Evolutionary conservation across 1,140 invertebrate species (phyloP).

Genomic region (Drosophila albomicans): DNA sequence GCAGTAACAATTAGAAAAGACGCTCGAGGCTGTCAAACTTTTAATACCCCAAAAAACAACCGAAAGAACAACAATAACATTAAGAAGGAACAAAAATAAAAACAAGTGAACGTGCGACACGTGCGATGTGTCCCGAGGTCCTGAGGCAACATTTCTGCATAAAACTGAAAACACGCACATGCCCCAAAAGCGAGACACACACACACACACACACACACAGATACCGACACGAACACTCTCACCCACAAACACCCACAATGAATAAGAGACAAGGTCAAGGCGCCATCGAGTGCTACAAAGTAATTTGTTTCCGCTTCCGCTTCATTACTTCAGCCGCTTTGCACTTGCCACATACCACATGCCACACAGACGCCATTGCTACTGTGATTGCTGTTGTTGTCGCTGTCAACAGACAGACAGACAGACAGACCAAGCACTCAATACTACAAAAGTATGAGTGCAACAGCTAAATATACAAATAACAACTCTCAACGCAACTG

Average conservation of each 20-base stretch:
- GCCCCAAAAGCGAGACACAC: neutral
- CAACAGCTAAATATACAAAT: no score
- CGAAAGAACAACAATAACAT: conserved; percentile 5
- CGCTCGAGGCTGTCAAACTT: conserved; percentile 61
- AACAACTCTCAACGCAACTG: no score
- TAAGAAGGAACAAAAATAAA: neutral
- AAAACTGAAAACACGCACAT: conserved; percentile 59
- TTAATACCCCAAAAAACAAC: conserved; percentile 58
- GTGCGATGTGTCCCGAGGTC: conserved; percentile 48
- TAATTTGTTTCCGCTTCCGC: conserved; percentile 73
- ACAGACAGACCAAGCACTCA: neutral
- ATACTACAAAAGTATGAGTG: no score
- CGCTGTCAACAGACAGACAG: neutral
- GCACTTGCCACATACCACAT: conserved; percentile 24
- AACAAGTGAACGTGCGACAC: conserved; percentile 51
- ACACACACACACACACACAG: neutral
- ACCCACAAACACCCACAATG: neutral
- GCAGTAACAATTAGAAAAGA: conserved; percentile 70
- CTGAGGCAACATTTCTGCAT: conserved; percentile 39
- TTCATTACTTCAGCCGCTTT: conserved; percentile 62
- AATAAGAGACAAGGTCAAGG: conserved; percentile 54
- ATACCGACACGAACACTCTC: neutral
- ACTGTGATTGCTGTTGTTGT: conserved; percentile 1
- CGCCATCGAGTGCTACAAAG: conserved; percentile 57
- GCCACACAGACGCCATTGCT: neutral